phyloP scores from a whole-genome alignment of 2,797 vertebrate species.

The Chanos chanos region DNA sequence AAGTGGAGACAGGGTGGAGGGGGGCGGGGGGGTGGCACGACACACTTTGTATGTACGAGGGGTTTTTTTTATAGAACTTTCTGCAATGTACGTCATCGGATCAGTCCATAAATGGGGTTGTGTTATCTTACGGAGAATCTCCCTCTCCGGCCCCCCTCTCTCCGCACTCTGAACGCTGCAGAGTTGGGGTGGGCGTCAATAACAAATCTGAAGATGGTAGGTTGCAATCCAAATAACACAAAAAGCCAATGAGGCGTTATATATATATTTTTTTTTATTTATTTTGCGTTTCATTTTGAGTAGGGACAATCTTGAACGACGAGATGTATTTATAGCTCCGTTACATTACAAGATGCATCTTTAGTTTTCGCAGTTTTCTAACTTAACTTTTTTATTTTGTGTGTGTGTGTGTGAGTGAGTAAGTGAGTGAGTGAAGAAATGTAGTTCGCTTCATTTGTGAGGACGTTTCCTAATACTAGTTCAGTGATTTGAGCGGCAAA shows the following conservation, averaged over 20 bases:
- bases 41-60: slow-evolving; percentile 84
- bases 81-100: slow-evolving; percentile 86
- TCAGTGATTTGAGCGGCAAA: slow-evolving; percentile 9
- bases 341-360: slow-evolving; percentile 35
- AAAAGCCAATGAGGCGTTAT: slow-evolving; percentile 55
- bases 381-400: slow-evolving; percentile 42
- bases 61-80: slow-evolving; percentile 81
- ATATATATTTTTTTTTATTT: slow-evolving; percentile 50
- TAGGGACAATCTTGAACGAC: slow-evolving; percentile 16
- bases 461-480: slow-evolving; percentile 38
- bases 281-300: slow-evolving; percentile 31
- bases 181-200: slow-evolving; percentile 79
- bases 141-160: slow-evolving; percentile 54
- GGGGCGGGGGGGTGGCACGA: slow-evolving; percentile 79
- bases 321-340: slow-evolving; percentile 10
- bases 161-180: slow-evolving; percentile 65
- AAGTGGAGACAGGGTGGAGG: slow-evolving; percentile 49
- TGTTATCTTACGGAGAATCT: slow-evolving; percentile 81
- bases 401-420: no score
- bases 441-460: slow-evolving; percentile 34
- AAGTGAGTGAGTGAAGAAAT: no score
- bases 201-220: slow-evolving; percentile 74
- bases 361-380: slow-evolving; percentile 35
- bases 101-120: slow-evolving; percentile 83
- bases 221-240: slow-evolving; percentile 64